phyloP scores from a whole-genome alignment of 1,140 invertebrate species.

The Drosophila sp. region DNA sequence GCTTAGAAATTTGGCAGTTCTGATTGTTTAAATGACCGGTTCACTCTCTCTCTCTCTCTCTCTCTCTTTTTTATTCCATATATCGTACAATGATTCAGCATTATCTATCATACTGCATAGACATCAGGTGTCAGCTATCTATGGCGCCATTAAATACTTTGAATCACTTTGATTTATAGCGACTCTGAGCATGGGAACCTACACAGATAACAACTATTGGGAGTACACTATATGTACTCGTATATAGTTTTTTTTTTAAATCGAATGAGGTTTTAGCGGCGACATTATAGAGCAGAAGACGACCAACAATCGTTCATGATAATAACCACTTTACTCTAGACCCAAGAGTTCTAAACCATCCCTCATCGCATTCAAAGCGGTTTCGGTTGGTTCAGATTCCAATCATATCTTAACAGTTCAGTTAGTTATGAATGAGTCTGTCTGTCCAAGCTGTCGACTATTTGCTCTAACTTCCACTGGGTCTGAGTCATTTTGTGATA shows the following conservation, averaged over 20 bases:
- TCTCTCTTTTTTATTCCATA: not conserved
- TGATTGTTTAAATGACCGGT: not conserved
- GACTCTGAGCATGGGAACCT: constrained; percentile 14
- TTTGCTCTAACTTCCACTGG: constrained; percentile 1
- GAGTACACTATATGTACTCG: not conserved
- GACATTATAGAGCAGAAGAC: not conserved
- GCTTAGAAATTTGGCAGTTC: no score
- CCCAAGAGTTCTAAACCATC: no score
- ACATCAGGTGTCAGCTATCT: constrained; percentile 25
- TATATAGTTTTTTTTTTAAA: constrained; percentile 13
- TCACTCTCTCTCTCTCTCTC: not conserved
- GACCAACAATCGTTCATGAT: not conserved
- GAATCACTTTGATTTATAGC: constrained; percentile 18
- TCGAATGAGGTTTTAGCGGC: not conserved
- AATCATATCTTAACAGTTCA: constrained; percentile 13
- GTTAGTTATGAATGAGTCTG: constrained; percentile 34
- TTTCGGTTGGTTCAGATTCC: not conserved
- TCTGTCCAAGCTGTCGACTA: not conserved
- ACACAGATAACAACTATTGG: constrained; percentile 27
- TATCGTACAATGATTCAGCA: constrained; percentile 2
- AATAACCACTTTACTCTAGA: constrained; percentile 6
- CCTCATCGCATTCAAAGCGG: no score
- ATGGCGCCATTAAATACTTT: constrained; percentile 27
- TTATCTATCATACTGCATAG: not conserved
- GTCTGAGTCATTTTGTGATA: constrained; percentile 6